Conservation (phyloP, 1,140 invertebrate genomes). For the Glossosoma conforme region DNA sequence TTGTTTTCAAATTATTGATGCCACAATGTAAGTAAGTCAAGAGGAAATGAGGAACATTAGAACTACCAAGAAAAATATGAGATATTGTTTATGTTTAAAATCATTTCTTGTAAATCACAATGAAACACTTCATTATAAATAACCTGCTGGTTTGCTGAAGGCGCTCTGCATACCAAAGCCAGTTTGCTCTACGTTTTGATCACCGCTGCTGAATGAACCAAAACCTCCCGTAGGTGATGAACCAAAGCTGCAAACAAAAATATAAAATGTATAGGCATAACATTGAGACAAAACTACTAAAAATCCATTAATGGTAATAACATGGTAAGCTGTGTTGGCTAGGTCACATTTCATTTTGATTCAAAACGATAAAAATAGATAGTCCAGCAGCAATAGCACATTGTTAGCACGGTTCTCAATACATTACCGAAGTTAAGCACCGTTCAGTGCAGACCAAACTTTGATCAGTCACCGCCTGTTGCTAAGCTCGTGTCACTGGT, state of each 20-base stretch:
- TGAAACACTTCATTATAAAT: not conserved
- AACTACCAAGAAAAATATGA: constrained; percentile 8
- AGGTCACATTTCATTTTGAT: no score
- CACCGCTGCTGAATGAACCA: constrained; percentile 10
- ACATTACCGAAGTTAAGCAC: no score
- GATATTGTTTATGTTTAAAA: constrained; percentile 1
- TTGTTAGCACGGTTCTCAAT: no score
- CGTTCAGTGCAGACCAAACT: no score
- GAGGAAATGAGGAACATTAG: no score
- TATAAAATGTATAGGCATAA: not conserved
- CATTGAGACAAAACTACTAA: not conserved
- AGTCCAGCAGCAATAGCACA: no score
- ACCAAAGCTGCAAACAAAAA: constrained; percentile 23
- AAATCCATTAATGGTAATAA: no score
- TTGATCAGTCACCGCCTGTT: no score
- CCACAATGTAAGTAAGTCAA: no score
- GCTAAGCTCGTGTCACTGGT: no score
- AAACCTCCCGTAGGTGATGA: constrained; percentile 15
- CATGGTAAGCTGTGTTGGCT: no score
- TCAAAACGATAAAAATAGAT: no score
- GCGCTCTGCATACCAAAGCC: constrained; percentile 25
- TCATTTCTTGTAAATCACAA: not conserved
- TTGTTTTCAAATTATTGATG: not conserved
- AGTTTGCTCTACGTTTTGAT: constrained; percentile 19
- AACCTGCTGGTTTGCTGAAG: constrained; percentile 24